Evolutionary conservation across 2,797 vertebrate species (phyloP), one percentile per base, ranked within the genome.

Genomic region (Myotis planiceps): DNA sequence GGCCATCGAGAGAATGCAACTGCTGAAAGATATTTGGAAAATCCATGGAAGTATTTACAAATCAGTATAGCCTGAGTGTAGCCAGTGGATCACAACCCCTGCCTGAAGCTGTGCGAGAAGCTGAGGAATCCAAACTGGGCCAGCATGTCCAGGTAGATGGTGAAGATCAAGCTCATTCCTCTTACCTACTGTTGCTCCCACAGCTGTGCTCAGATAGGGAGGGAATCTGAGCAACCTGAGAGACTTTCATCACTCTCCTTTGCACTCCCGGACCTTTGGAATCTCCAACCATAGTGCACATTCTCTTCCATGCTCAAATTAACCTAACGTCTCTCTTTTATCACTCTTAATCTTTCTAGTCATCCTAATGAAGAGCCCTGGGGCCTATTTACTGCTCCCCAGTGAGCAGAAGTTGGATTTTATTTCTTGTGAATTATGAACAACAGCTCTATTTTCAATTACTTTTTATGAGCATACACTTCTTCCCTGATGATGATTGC

Each of bases 1-100:
- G 13, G 2, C 69, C 66, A 97, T 94, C 85, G 94, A 97, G 5
- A 71, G 92, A 95, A 49, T 75, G 13, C 66, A 81, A 47, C 72
- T 98, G 90, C 95, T 95, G 94, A 92, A 98, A 85, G 84, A 95
- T 58, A 97, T 96, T 97, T 97, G 97, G 97, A 96, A 98, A 98
- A 96, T 90, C 47, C 47, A 90, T 93, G 69, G 75, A 98, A 93
- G 75, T 92, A 97, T 98, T 96, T 97, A 96, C 90, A 98, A 97
- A 96, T 71, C 63, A 1, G 88, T 93, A 49, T 79, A 65, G 58
- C 94, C 92, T 79, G 94, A 97, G 93, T 86, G 12, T 96, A 95
- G 94, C 89, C 97, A 98, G 96, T 95, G 69, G 76, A 98, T 96
- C 90, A 68, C 92, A 90, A 98, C 86, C 39, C 88, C 78, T 86